These are phyloP conservation scores for Pecten maximus DNA, from an alignment of 2,888 invertebrate genomes.

Conservation along the genomic window DNA sequence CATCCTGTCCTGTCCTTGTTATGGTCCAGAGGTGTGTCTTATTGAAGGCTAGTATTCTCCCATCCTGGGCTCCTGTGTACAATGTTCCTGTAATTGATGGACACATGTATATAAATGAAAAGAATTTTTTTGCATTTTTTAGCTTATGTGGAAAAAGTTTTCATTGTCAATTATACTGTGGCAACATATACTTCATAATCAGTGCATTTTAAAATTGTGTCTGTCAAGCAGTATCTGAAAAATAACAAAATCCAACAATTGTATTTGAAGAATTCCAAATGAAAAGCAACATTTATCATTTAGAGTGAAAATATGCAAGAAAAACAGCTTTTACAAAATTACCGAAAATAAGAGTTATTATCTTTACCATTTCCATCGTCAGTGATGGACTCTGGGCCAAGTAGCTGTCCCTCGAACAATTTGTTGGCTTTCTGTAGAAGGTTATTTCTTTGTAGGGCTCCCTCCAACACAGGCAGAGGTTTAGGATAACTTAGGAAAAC, in stretches of 20 bases:
- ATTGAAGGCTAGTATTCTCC: slow-evolving; percentile 66
- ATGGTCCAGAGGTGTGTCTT: slow-evolving; percentile 55
- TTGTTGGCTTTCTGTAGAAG: slow-evolving; percentile 60
- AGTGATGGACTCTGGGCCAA: slow-evolving; percentile 73
- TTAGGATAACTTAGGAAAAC: slow-evolving; percentile 46
- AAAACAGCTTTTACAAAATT: too few species aligned
- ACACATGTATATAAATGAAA: neutral
- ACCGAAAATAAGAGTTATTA: neutral
- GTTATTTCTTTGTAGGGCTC: slow-evolving; percentile 53
- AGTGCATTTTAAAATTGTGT: too few species aligned
- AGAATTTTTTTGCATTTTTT: neutral
- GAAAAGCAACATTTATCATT: too few species aligned
- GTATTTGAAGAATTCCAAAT: too few species aligned
- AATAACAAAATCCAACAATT: too few species aligned
- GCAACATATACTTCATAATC: neutral
- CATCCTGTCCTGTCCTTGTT: slow-evolving; percentile 60
- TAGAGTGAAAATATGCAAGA: too few species aligned
- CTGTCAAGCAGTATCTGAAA: too few species aligned
- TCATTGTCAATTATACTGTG: neutral
- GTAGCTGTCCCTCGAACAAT: slow-evolving; percentile 64
- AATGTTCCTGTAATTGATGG: slow-evolving; percentile 62
- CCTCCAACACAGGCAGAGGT: slow-evolving; percentile 57
- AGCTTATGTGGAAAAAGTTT: neutral
- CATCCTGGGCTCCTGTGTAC: slow-evolving; percentile 70
- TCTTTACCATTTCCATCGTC: slow-evolving; percentile 65